These are phyloP conservation scores for Elysia crispata DNA, from an alignment of 2,888 invertebrate genomes.

Conservation along the genomic window DNA sequence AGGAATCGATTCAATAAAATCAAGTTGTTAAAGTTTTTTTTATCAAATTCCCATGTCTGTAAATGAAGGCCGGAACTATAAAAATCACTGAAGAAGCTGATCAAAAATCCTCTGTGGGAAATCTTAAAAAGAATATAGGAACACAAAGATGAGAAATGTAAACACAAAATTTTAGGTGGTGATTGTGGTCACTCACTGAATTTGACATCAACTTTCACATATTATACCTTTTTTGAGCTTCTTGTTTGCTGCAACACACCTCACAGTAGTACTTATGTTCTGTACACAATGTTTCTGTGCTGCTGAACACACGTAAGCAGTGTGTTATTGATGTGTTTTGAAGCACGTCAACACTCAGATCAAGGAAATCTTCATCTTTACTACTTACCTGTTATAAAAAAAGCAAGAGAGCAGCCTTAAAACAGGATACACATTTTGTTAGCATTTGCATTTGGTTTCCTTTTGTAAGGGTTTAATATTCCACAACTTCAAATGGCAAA, in stretches of 20 bases:
- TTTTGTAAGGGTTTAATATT: too few relatives aligned
- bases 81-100: too few relatives aligned
- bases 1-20: too few relatives aligned
- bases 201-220: neutral
- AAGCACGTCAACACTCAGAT: slow-evolving; percentile 98
- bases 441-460: too few relatives aligned
- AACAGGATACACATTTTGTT: too few relatives aligned
- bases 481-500: too few relatives aligned
- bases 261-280: slow-evolving; percentile 99
- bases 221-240: slow-evolving; percentile 86
- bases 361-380: slow-evolving; percentile 99
- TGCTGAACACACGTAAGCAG: slow-evolving; percentile 97
- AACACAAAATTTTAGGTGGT: neutral
- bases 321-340: slow-evolving; percentile 99
- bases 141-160: neutral
- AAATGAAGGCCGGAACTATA: too few relatives aligned
- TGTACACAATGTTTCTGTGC: slow-evolving; percentile 98
- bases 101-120: too few relatives aligned
- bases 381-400: slow-evolving; percentile 84
- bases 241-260: slow-evolving; percentile 99
- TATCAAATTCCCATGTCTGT: too few relatives aligned
- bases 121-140: neutral
- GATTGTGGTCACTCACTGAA: neutral
- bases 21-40: too few relatives aligned
- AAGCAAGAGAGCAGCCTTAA: neutral